Percentiles rank a stretch among this genome's conserved stretches.
phyloP scores from a whole-genome alignment of 2,888 invertebrate species.

The Gandaritis pyraliata region DNA sequence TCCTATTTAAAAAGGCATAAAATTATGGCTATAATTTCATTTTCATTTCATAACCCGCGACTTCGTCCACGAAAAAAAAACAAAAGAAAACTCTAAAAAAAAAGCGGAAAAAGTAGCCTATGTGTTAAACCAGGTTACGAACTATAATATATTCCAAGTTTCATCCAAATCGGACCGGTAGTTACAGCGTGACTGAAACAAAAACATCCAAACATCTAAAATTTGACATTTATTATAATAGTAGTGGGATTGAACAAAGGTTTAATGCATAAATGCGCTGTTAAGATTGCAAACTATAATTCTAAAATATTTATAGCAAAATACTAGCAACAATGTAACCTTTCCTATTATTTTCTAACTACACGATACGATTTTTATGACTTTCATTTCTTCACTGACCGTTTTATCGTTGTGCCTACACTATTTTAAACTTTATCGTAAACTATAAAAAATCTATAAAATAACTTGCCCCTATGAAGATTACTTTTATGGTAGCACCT shows the following conservation, averaged over 20 bases:
- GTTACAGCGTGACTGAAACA: no score
- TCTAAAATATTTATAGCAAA: background rate
- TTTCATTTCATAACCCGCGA: slow-evolving; percentile 9
- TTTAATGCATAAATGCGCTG: background rate
- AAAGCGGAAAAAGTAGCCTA: no score
- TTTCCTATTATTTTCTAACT: slow-evolving; percentile 21
- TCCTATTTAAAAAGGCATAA: no score
- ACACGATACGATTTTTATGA: slow-evolving; percentile 32
- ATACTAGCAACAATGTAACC: background rate
- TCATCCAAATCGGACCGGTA: no score
- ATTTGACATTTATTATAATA: no score
- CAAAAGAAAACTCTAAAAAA: no score
- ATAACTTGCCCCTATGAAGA: slow-evolving; percentile 34
- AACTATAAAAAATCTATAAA: slow-evolving; percentile 50
- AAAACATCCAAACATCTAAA: no score
- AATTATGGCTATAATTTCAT: background rate
- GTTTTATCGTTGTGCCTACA: slow-evolving; percentile 22
- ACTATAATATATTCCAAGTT: no score
- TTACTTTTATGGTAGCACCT: slow-evolving; percentile 37
- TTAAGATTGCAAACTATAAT: background rate
- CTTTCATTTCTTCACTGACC: slow-evolving; percentile 39
- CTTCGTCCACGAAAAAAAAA: no score
- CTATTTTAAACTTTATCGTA: slow-evolving; percentile 40
- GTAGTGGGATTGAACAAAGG: background rate
- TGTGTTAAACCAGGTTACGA: no score